Percentiles rank a stretch among this genome's conserved stretches.
Conservation (phyloP, 2,888 invertebrate species). For the Xylocampa areola region DNA sequence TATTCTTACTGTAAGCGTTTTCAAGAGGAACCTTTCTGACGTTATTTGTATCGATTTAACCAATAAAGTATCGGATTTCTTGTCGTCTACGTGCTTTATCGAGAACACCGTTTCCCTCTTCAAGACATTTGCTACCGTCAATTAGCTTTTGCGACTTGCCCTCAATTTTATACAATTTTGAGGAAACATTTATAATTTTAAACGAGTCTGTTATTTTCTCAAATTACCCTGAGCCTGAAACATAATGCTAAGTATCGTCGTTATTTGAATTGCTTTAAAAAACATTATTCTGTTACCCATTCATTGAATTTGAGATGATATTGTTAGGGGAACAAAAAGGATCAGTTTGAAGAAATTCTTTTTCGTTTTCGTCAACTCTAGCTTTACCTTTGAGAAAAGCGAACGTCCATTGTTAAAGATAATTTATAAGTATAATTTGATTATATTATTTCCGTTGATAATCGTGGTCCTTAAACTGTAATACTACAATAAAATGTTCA, state of each 20-base stretch:
- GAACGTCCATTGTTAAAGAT: slow-evolving; percentile 26
- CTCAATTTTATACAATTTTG: slow-evolving; percentile 23
- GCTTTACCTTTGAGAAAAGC: slow-evolving; percentile 45
- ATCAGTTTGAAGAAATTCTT: slow-evolving; percentile 53
- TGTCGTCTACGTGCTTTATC: slow-evolving; percentile 39
- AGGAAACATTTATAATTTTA: slow-evolving; percentile 6
- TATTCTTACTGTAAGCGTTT: slow-evolving; percentile 13
- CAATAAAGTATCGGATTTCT: slow-evolving; percentile 46
- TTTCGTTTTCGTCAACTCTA: slow-evolving; percentile 57
- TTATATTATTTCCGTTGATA: not conserved
- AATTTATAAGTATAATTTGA: slow-evolving; percentile 1
- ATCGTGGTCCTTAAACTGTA: not conserved
- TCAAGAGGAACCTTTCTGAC: slow-evolving; percentile 1
- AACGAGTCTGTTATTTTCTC: not conserved
- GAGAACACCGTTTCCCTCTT: slow-evolving; percentile 15
- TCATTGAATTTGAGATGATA: not conserved
- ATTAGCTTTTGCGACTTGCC: slow-evolving; percentile 21
- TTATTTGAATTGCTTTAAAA: not conserved
- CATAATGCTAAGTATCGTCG: not conserved
- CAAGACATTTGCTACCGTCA: slow-evolving; percentile 17
- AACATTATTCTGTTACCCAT: not conserved
- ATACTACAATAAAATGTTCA: no score
- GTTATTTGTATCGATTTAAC: slow-evolving; percentile 32
- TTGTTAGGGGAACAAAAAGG: not conserved
- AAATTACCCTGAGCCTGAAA: not conserved